A percentile compares a stretch with the other conserved stretches of the same genome.
These are phyloP conservation scores for Taphrorychus bicolor DNA, from an alignment of 2,888 invertebrate species.

Conservation along the genomic window DNA sequence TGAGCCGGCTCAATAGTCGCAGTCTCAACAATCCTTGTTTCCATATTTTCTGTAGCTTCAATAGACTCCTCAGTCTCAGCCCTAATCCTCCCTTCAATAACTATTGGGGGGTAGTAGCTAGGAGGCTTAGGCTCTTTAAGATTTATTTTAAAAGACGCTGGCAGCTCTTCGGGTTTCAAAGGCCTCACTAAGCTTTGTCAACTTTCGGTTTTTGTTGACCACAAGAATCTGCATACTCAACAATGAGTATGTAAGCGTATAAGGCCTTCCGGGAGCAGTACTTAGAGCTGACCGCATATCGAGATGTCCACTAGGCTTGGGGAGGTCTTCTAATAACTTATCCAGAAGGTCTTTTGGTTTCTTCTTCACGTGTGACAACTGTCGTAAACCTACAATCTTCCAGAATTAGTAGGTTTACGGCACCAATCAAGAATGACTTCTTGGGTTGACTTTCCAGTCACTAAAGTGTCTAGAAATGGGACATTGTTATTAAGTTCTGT, in stretches of 20 bases:
- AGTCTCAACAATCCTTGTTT: slow-evolving; percentile 44
- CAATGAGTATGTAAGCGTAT: slow-evolving; percentile 64
- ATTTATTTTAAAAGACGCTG: slow-evolving; percentile 47
- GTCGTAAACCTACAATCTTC: slow-evolving; percentile 27
- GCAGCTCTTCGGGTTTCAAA: slow-evolving; percentile 47
- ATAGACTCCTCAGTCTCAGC: slow-evolving; percentile 27
- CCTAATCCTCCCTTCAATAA: slow-evolving; percentile 41
- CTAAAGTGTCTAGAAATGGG: too few relatives aligned
- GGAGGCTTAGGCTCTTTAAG: slow-evolving; percentile 46
- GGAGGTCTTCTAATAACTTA: slow-evolving; percentile 56
- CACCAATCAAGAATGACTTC: too few relatives aligned
- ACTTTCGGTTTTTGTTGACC: not conserved
- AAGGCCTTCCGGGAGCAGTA: slow-evolving; percentile 74
- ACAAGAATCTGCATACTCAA: slow-evolving; percentile 41
- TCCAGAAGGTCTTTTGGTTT: slow-evolving; percentile 56
- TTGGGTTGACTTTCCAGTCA: too few relatives aligned
- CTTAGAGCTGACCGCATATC: slow-evolving; percentile 61
- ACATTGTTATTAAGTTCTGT: too few relatives aligned
- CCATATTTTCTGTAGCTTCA: slow-evolving; percentile 40
- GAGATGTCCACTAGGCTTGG: slow-evolving; percentile 54
- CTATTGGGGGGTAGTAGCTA: slow-evolving; percentile 45
- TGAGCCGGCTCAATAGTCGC: slow-evolving; percentile 42
- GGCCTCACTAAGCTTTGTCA: slow-evolving; percentile 45
- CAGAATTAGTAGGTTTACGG: too few relatives aligned
- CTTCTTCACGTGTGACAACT: slow-evolving; percentile 52